Evolutionary conservation across 2,113 vertebrate species (phyloP).

Genomic region (Hipposideros armiger): DNA sequence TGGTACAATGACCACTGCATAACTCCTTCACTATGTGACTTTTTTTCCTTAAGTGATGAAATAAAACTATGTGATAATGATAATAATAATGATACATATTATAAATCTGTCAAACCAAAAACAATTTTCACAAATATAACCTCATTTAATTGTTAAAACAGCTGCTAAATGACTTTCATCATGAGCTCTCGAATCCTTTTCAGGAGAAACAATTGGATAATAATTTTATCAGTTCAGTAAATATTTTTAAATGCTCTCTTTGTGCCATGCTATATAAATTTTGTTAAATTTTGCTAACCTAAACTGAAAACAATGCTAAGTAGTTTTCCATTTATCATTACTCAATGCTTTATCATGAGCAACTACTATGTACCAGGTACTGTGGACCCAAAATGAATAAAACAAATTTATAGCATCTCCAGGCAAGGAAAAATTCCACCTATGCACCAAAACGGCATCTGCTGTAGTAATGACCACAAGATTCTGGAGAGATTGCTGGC

Average conservation of each 20-base stretch:
- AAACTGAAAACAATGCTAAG: background rate
- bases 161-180: background rate
- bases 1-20: background rate
- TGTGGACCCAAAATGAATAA: background rate
- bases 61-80: background rate
- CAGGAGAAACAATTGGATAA: background rate
- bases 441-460: conserved; percentile 44
- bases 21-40: background rate
- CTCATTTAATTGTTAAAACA: conserved; percentile 1
- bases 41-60: background rate
- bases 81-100: background rate
- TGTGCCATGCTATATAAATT: background rate
- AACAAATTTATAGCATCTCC: conserved; percentile 35
- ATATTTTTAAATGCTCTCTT: background rate
- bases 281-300: background rate
- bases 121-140: background rate
- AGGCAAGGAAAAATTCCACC: conserved; percentile 62
- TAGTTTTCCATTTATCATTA: background rate
- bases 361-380: background rate
- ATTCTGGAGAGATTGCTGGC: background rate
- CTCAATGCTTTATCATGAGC: conserved; percentile 18
- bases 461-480: background rate
- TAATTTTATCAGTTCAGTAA: background rate
- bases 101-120: background rate
- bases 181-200: background rate